phyloP scores from a whole-genome alignment of 2,113 vertebrate genomes.

The Saccopteryx bilineata region DNA sequence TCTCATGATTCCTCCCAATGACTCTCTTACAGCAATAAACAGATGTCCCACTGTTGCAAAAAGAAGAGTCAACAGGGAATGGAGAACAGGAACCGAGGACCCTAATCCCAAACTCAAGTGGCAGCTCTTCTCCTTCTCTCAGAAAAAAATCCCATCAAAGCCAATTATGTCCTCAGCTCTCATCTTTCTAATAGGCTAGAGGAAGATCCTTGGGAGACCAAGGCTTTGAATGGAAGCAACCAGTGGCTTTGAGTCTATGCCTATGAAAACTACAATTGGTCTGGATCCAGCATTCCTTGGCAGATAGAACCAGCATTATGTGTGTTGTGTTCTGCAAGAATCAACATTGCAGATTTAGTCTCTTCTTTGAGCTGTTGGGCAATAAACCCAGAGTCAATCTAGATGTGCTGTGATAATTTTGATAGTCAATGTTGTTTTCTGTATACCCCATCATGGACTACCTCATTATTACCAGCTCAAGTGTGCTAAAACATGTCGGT shows the following conservation, averaged over 20 bases:
- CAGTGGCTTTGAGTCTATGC: neutral
- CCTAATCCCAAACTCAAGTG: conserved; percentile 36
- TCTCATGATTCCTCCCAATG: neutral
- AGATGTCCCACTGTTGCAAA: conserved; percentile 12
- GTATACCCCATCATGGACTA: neutral
- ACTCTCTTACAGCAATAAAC: neutral
- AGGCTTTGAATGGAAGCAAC: neutral
- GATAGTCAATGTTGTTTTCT: neutral
- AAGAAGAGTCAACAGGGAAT: neutral
- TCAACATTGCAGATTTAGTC: neutral
- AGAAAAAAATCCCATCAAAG: neutral
- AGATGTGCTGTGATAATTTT: conserved; percentile 3
- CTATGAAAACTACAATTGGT: neutral
- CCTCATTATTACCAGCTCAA: neutral
- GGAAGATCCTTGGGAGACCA: neutral
- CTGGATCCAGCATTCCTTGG: neutral
- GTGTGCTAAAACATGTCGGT: neutral
- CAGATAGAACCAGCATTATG: neutral
- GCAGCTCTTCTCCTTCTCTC: neutral
- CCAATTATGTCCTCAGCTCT: neutral
- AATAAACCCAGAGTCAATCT: neutral
- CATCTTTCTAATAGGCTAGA: neutral
- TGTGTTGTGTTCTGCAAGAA: neutral
- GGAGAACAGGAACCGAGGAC: neutral
- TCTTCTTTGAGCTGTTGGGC: conserved; percentile 41